Evolutionary conservation across 2,113 vertebrate genomes (phyloP).

Genomic region (Aptenodytes patagonicus): DNA sequence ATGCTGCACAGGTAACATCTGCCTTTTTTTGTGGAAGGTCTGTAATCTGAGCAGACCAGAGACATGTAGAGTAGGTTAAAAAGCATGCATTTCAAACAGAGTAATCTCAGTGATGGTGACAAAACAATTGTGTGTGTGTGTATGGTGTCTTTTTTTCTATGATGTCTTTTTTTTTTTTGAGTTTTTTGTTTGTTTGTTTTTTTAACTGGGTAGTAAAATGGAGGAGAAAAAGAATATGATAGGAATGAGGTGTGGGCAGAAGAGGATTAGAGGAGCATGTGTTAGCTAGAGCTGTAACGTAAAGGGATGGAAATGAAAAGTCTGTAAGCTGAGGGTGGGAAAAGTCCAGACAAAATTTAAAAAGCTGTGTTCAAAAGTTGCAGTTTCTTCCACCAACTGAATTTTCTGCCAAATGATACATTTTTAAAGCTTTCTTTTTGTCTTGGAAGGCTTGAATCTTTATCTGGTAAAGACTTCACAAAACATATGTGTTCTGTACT

Average conservation of each 20-base stretch:
- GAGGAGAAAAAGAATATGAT: background rate
- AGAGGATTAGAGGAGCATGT: background rate
- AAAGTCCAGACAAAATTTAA: background rate
- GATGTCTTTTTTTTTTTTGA: background rate
- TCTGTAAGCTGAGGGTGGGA: background rate
- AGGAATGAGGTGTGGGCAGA: background rate
- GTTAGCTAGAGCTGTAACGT: background rate
- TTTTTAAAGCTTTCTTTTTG: background rate
- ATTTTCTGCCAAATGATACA: background rate
- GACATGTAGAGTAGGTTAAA: background rate
- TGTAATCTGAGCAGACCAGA: background rate
- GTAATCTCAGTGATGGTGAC: background rate
- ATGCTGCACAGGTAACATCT: background rate
- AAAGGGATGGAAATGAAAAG: background rate
- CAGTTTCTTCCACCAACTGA: background rate
- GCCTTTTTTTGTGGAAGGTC: rapidly evolving
- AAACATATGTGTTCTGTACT: background rate
- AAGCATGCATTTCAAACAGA: background rate
- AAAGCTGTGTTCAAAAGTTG: background rate
- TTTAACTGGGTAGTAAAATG: background rate
- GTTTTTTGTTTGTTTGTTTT: background rate
- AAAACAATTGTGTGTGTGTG: background rate
- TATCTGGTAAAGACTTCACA: background rate
- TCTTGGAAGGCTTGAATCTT: background rate
- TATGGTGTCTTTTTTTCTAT: background rate